Base-by-base conservation (phyloP, 2,888 invertebrate species). In the Catotricha subobsoleta region DNA sequence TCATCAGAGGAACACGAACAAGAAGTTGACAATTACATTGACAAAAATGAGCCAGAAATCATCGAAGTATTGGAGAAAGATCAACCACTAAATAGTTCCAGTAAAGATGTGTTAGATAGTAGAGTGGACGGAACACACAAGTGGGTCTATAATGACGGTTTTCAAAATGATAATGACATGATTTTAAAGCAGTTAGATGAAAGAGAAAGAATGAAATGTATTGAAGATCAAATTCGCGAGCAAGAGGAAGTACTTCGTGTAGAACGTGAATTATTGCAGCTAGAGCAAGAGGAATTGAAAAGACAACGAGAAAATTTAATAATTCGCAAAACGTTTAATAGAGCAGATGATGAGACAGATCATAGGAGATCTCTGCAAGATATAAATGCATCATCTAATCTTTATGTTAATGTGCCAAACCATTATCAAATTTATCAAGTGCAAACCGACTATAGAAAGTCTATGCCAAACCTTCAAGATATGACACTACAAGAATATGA, bases 1-100 rank as follows among this genome's bases (percentile, higher is more conserved):
- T 78, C 77, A 45, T 81, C 81, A 7, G 83, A 83, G 54, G 86
- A 86, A 57, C 83, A 80, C 52, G 83, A 83, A 54, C 84, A 86
- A 57, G 83, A 80, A 52, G 81, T 82, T 50, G 71, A 75, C 49
- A n/a, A 35, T 3, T 5, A 20, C 48, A 20, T 59, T 51, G 29
- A 66, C 28, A 71, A 72, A 53, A 74, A 72, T 48, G 75, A 76
- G 52, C 60, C 71, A 33, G 75, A 75, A 55, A 74, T 76, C 40
- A 73, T 74, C 43, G 74, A 72, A 55, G 66, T 69, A 45, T 62
- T 74, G 19, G 74, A 75, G 52, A 68, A 69, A 10, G 64, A 79
- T 61, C 66, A 76, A 59, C 72, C 46, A 47, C 53, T 31, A 50
- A 6, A 23, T 3, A 23, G 23, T 25, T 21, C 36, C 9, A 23